Percentiles rank a stretch among this genome's conserved stretches.
Conservation (phyloP, 2,888 invertebrate genomes). For the Ferrisia virgata region DNA sequence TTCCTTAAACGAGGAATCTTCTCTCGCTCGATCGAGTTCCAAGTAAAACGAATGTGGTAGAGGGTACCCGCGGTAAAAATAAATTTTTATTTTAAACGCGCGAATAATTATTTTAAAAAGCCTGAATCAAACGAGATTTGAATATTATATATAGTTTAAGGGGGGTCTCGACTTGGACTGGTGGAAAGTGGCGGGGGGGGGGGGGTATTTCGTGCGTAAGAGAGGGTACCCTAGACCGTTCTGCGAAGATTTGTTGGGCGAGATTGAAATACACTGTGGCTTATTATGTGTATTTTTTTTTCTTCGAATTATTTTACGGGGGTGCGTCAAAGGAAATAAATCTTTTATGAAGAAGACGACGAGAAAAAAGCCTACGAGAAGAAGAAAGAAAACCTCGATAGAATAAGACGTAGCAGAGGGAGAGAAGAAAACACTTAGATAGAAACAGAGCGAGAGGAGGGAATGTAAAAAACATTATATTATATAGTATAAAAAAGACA, state of each 20-base stretch:
- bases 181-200: neutral
- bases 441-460: neutral
- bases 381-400: neutral
- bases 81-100: conserved; percentile 15
- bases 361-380: neutral
- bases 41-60: neutral
- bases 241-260: neutral
- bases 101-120: conserved; percentile 28
- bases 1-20: neutral
- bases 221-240: neutral
- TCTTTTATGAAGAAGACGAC: conserved; percentile 33
- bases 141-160: neutral
- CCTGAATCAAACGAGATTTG: neutral
- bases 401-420: neutral
- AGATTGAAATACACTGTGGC: conserved; percentile 21
- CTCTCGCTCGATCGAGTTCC: neutral
- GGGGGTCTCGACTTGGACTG: no score
- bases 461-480: neutral
- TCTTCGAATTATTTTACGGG: no score
- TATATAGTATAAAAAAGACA: neutral
- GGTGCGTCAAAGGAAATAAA: conserved; percentile 31
- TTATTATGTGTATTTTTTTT: conserved; percentile 5
- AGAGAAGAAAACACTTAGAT: neutral
- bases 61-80: neutral
- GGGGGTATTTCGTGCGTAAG: neutral